Evolutionary conservation across 2,797 vertebrate species (phyloP), one percentile per base, ranked within the genome.

Genomic region (Enteromius anoplus): DNA sequence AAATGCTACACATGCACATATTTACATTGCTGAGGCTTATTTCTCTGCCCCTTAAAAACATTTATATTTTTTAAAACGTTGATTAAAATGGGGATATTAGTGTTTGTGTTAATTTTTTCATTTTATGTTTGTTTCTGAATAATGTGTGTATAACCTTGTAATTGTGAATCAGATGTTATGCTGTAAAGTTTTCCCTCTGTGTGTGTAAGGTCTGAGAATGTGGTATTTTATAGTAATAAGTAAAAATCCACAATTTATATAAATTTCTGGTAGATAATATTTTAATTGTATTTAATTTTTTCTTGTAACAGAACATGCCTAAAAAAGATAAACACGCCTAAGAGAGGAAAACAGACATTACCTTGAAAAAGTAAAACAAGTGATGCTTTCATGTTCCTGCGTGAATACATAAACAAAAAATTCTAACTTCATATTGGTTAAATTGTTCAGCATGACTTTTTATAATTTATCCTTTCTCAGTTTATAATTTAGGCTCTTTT

Each of bases 281-380:
- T n/a, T 58, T 23, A 1, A 58, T 23, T 58, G 21, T n/a, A 64
- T 32, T 5, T 29, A 29, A 6, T 5, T 23, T 15, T 29, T 62
- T 29, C 4, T 34, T 65, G 15, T 37, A 4, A 23, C 66, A 45
- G n/a, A 45, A 70, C 0, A 69, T 69, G 0, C 37, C 21, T 23
- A 12, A 69, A 53, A 45, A 3, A 32, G 32, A 32, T 32, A 32
- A 32, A 32, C 32, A 32, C 3, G 32, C 32, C 32, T 32, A 32
- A 32, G 17, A 40, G 45, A 32, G 45, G 15, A 72, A 72, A 32
- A 32, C 3, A 51, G 15, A 19, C 3, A 51, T 45, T 51, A 72
- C 70, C 45, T 72, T 72, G 70, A 19, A 72, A 51, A 72, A 72
- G 45, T 51, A 73, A n/a, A 51, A 12, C 19, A 53, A 51, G 47